Conservation (phyloP, 2,888 invertebrate genomes). For the Uropetala carovei region DNA sequence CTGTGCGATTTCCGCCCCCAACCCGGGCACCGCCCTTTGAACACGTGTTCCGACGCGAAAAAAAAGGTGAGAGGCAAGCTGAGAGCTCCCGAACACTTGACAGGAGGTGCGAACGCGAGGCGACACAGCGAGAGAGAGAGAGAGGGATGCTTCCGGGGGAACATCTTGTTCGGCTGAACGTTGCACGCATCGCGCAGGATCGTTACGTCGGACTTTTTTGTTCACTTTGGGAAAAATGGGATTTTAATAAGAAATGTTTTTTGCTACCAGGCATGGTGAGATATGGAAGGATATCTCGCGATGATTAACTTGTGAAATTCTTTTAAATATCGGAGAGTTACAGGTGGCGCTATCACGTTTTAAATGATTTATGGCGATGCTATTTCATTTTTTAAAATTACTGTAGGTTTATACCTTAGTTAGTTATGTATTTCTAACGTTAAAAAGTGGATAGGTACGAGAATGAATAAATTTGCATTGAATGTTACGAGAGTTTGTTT, state of each 20-base stretch:
- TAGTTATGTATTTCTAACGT: no score
- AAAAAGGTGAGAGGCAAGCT: not conserved
- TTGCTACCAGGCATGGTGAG: not conserved
- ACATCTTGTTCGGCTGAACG: not conserved
- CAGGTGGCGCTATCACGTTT: no score
- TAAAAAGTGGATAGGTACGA: no score
- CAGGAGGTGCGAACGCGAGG: not conserved
- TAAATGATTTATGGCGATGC: no score
- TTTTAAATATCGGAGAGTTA: no score
- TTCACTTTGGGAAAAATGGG: not conserved
- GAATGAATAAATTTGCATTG: no score
- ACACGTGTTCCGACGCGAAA: slow-evolving; percentile 3
- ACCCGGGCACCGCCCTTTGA: not conserved
- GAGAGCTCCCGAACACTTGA: not conserved
- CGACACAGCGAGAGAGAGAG: not conserved
- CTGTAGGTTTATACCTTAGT: no score
- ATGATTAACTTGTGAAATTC: no score
- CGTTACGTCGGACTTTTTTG: not conserved
- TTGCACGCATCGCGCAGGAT: not conserved
- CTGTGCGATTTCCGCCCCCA: not conserved
- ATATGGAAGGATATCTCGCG: no score
- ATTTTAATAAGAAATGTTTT: not conserved
- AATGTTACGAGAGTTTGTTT: no score
- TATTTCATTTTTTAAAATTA: no score
- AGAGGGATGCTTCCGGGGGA: not conserved